These are phyloP conservation scores for Artibeus lituratus DNA, from an alignment of 2,797 vertebrate genomes.

Conservation along the genomic window DNA sequence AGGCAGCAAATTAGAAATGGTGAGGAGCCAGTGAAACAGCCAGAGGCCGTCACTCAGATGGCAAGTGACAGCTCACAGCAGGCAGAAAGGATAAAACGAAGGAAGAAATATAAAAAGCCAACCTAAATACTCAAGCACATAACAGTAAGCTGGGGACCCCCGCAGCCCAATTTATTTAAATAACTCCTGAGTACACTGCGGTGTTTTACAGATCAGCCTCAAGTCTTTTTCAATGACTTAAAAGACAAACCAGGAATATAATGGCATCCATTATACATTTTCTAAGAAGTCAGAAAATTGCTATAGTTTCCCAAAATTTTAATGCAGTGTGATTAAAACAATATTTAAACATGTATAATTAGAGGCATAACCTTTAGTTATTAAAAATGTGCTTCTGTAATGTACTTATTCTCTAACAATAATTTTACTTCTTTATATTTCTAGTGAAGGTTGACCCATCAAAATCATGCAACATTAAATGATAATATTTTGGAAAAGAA, in stretches of 20 bases:
- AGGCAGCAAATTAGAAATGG: constrained; percentile 50
- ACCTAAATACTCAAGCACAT: constrained; percentile 39
- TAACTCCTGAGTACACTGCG: neutral
- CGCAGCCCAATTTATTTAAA: constrained; percentile 59
- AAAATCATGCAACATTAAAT: constrained; percentile 13
- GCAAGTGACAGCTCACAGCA: constrained; percentile 48
- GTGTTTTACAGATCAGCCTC: neutral
- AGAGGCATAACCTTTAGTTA: neutral
- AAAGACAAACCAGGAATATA: neutral
- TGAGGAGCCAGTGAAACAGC: constrained; percentile 37
- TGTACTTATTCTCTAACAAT: neutral
- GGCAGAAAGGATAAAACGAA: constrained; percentile 29
- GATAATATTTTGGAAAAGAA: neutral
- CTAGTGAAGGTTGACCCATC: neutral
- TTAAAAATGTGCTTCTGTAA: neutral
- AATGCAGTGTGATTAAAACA: neutral
- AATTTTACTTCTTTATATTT: constrained; percentile 13
- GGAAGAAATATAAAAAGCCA: constrained; percentile 56
- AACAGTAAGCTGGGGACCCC: neutral
- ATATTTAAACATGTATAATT: constrained; percentile 24
- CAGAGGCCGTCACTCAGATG: neutral
- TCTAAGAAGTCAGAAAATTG: constrained; percentile 25
- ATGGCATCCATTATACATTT: constrained; percentile 5
- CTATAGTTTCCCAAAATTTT: neutral
- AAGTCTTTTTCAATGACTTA: neutral